Evolutionary conservation across 2,888 invertebrate genomes (phyloP).

Genomic region (Epistrophe grossulariae): DNA sequence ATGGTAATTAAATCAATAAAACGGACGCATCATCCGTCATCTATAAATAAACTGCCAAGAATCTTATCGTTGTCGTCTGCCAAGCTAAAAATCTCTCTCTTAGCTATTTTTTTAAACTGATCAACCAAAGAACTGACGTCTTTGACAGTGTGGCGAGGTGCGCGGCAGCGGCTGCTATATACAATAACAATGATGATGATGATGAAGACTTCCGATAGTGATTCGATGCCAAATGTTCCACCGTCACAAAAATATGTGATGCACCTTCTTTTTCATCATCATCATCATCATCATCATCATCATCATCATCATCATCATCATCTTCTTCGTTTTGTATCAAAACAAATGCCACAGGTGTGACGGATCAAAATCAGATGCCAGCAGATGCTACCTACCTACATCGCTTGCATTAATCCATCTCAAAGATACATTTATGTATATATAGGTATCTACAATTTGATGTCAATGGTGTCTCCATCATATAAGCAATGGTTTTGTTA

Average conservation of each 20-base stretch:
- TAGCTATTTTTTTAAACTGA: constrained; percentile 15
- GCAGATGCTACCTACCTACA: constrained; percentile 38
- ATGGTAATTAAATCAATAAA: constrained; percentile 23
- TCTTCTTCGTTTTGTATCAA: constrained; percentile 19
- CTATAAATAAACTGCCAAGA: constrained; percentile 20
- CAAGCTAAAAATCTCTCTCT: constrained; percentile 1
- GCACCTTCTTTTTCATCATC: constrained; percentile 28
- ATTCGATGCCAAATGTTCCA: constrained; percentile 50
- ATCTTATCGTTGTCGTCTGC: constrained; percentile 13
- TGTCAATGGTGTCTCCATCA: constrained; percentile 31
- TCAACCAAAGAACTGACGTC: constrained; percentile 38
- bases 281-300: not conserved
- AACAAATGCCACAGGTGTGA: constrained; percentile 69
- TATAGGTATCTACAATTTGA: not conserved
- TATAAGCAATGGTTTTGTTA: constrained; percentile 9
- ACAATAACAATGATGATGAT: constrained; percentile 2
- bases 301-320: not conserved
- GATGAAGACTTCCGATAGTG: constrained; percentile 55
- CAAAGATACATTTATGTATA: constrained; percentile 16
- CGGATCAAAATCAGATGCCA: constrained; percentile 60
- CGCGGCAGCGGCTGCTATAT: no score
- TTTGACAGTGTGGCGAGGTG: not conserved
- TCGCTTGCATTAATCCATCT: not conserved
- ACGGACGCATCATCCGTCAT: not conserved
- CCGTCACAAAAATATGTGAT: constrained; percentile 29